These are phyloP conservation scores for Actinia tenebrosa DNA, from an alignment of 64 coral and sea anemone species.

Conservation along the genomic window DNA sequence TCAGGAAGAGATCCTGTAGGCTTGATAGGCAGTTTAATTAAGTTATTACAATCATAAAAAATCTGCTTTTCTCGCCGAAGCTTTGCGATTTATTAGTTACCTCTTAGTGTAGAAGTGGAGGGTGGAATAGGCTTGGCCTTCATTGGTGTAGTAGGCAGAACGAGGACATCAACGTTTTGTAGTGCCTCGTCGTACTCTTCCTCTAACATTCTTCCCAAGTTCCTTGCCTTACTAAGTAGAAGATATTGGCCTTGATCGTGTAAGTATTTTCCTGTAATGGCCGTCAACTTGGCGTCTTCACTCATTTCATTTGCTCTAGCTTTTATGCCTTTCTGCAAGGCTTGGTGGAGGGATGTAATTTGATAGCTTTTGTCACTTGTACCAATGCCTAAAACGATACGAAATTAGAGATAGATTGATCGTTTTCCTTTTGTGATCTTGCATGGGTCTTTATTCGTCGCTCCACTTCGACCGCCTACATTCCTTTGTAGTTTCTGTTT, in stretches of 20 bases:
- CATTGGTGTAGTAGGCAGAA: conserved; percentile 33
- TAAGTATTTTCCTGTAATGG: conserved; percentile 38
- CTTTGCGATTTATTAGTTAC: neutral
- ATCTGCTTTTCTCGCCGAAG: too few relatives aligned
- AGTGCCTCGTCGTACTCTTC: conserved; percentile 26
- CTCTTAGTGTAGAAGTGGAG: neutral
- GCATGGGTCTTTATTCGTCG: too few relatives aligned
- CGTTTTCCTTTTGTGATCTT: too few relatives aligned
- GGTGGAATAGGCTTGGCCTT: conserved; percentile 28
- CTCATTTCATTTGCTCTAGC: conserved; percentile 13
- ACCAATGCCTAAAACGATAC: neutral
- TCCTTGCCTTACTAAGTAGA: conserved; percentile 30
- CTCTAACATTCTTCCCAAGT: conserved; percentile 28
- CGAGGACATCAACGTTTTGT: conserved; percentile 29
- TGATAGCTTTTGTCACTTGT: conserved; percentile 21
- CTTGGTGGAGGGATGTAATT: conserved; percentile 11
- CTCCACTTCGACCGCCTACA: too few relatives aligned
- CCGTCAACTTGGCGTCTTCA: neutral
- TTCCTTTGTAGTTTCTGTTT: too few relatives aligned
- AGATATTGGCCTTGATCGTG: conserved; percentile 19
- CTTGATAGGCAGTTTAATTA: too few relatives aligned
- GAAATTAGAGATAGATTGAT: too few relatives aligned
- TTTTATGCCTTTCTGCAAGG: conserved; percentile 19
- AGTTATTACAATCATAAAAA: too few relatives aligned
- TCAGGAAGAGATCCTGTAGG: too few relatives aligned